Percentiles rank a stretch among this genome's conserved stretches.
Conservation (phyloP, 2,797 vertebrate genomes). For the Enteromius mattozi region DNA sequence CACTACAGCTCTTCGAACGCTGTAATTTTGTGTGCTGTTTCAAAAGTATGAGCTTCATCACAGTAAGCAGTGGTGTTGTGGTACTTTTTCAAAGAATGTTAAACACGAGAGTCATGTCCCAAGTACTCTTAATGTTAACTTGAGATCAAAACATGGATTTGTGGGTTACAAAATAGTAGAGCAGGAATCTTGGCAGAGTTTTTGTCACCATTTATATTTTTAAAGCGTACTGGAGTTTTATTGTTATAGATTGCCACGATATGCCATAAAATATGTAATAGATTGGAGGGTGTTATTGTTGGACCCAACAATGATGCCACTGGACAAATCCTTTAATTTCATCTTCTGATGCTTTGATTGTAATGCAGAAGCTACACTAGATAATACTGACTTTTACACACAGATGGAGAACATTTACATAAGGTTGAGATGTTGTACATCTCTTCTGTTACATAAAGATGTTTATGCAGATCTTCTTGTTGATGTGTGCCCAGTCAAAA, state of each 20-base stretch:
- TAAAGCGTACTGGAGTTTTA: not conserved
- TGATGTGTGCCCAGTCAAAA: constrained; percentile 32
- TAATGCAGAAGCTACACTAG: constrained; percentile 24
- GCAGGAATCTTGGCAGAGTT: not conserved
- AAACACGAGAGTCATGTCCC: constrained; percentile 11
- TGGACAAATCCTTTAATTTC: not conserved
- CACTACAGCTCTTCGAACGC: not conserved
- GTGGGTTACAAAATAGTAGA: not conserved
- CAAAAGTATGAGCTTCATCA: not conserved
- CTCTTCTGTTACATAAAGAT: constrained; percentile 28
- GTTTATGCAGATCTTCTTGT: constrained; percentile 14
- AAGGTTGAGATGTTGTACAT: constrained; percentile 20
- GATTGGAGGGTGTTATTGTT: not conserved
- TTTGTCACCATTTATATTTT: not conserved
- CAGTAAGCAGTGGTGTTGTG: constrained; percentile 15
- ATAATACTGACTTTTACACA: constrained; percentile 26
- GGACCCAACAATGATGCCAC: not conserved
- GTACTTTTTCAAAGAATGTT: constrained; percentile 11
- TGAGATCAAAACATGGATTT: constrained; percentile 17
- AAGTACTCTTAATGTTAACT: constrained; percentile 25
- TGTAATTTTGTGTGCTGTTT: constrained; percentile 13
- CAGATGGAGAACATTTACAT: constrained; percentile 52
- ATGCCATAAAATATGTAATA: not conserved
- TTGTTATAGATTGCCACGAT: not conserved
- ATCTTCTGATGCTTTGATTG: constrained; percentile 27